Conservation (phyloP, 2,113 vertebrate species). For the Oreochromis tanganicae region DNA sequence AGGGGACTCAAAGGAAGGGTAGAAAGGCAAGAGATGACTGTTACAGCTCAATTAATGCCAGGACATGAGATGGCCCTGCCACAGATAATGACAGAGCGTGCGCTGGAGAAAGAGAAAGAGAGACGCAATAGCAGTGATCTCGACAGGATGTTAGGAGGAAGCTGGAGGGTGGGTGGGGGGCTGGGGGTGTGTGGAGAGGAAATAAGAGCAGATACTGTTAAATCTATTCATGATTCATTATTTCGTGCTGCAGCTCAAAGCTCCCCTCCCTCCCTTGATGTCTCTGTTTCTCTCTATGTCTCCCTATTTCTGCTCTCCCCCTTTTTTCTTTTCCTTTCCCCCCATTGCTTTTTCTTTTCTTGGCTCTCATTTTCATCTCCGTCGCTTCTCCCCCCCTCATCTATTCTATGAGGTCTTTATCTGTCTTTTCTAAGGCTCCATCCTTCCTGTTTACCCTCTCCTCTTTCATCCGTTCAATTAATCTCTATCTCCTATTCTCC, state of each 20-base stretch:
- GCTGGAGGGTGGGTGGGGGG: conserved; percentile 1
- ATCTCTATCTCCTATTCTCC: conserved; percentile 39
- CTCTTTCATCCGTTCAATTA: conserved; percentile 58
- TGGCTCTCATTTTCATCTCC: conserved; percentile 37
- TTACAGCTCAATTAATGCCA: conserved; percentile 65
- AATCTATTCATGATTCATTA: conserved; percentile 75
- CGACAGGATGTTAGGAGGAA: conserved; percentile 60
- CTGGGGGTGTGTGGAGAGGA: conserved; percentile 23
- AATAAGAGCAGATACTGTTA: conserved; percentile 69
- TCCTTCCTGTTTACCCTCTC: conserved; percentile 65
- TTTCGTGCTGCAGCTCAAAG: conserved; percentile 59
- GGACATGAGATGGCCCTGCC: conserved; percentile 56
- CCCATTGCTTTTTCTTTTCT: conserved; percentile 32
- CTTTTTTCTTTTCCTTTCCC: neutral
- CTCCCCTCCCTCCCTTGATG: conserved; percentile 39
- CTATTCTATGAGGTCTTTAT: conserved; percentile 59
- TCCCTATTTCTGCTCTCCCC: neutral
- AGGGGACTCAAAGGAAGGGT: neutral
- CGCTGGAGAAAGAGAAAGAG: neutral
- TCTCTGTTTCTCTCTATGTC: conserved; percentile 28
- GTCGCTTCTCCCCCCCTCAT: neutral
- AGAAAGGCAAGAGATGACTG: conserved; percentile 33
- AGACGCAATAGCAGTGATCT: conserved; percentile 36
- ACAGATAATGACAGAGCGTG: conserved; percentile 51
- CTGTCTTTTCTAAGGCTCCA: conserved; percentile 42